Conservation (phyloP, 2,797 vertebrate genomes). For the Streptopelia turtur region DNA sequence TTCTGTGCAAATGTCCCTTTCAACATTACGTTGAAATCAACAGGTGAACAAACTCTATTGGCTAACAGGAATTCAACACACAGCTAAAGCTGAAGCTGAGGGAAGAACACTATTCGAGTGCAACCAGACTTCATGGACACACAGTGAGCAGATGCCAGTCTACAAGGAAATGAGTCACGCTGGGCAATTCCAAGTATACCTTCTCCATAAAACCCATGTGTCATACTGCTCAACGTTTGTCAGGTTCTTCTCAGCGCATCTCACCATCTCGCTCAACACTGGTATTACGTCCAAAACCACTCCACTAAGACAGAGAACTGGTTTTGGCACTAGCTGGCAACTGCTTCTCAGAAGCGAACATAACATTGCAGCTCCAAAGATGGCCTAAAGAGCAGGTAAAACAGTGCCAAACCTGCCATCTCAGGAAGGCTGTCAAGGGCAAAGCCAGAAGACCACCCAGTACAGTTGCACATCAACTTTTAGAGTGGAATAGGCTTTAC, state of each 20-base stretch:
- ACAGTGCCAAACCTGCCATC: not conserved
- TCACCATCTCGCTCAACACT: not conserved
- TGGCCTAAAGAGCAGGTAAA: not conserved
- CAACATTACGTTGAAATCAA: not conserved
- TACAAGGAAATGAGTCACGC: not conserved
- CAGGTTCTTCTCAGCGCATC: not conserved
- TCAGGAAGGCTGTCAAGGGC: not conserved
- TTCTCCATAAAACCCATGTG: not conserved
- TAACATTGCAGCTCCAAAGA: not conserved
- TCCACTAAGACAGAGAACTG: not conserved
- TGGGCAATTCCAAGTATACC: not conserved
- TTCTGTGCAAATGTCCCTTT: not conserved
- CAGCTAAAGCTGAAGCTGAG: not conserved
- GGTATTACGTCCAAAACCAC: not conserved
- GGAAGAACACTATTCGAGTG: rapidly evolving
- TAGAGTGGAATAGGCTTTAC: not conserved
- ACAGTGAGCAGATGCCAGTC: not conserved
- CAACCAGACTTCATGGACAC: not conserved
- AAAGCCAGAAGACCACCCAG: not conserved
- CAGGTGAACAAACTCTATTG: not conserved
- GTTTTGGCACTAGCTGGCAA: not conserved
- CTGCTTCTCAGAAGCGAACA: not conserved
- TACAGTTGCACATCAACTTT: not conserved
- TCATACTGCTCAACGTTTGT: not conserved
- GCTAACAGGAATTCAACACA: not conserved